Evolutionary conservation across 2,113 vertebrate genomes (phyloP), one percentile per base, ranked within the genome.

Genomic region (Balaeniceps rex): DNA sequence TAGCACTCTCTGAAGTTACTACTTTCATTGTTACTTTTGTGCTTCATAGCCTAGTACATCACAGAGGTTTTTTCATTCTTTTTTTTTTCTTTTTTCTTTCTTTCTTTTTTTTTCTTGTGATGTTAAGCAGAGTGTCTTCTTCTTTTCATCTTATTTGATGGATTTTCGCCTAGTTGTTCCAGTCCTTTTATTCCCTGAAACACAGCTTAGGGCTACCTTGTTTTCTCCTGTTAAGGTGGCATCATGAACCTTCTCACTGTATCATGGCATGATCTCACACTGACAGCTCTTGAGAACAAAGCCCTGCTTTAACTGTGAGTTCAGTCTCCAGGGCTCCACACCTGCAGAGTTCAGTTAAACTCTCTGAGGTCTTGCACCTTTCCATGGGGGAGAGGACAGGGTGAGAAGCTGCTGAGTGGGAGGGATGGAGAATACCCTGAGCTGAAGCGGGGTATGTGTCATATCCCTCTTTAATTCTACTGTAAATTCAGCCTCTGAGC

Each of bases 101-200:
- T 42, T 12, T 52, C 16, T 28, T 36, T 49, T 82, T 36, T 15
- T 16, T 21, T 42, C 60, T 44, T 21, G 34, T 69, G 49, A 52
- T 87, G 34, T 79, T 93, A 90, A 66, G 51, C 63, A 61, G 40
- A 76, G 36, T 61, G 17, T 71, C 52, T 61, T 87, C 49, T 84
- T 78, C 78, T 88, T 97, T 95, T 96, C 78, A 95, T 97, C 84
- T 95, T 77, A 65, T 87, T 85, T 90, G 87, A 91, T 93, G 58
- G 75, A 93, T 87, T 75, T 94, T 87, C 66, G 68, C 44, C 90
- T 83, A 76, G 92, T 46, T 90, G 82, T 91, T 96, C 83, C 71
- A 69, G 38, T 72, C 75, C 66, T 93, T 96, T 96, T 66, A 94
- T 86, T 83, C 77, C 90, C 78, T 70, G 71, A 88, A 97, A 93